These are phyloP conservation scores for Apis laboriosa DNA, from an alignment of 1,140 invertebrate species.

Conservation along the genomic window DNA sequence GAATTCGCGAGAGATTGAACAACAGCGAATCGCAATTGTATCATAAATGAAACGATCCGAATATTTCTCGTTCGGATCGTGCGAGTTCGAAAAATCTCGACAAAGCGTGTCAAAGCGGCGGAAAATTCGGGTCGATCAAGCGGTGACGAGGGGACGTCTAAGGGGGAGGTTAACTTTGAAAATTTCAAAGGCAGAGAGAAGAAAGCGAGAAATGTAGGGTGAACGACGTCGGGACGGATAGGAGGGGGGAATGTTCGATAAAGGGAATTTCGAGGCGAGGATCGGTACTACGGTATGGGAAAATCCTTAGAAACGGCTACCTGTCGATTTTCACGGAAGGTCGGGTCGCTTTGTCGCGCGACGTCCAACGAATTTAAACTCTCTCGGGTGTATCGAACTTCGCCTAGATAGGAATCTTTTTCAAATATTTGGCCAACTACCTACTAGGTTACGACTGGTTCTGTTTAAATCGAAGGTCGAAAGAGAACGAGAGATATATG, in stretches of 20 bases:
- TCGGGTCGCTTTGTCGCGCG: constrained; percentile 8
- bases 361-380: constrained; percentile 11
- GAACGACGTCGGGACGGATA: not conserved
- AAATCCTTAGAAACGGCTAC: constrained; percentile 56
- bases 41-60: not conserved
- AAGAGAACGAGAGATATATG: not conserved
- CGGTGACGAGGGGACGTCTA: constrained; percentile 31
- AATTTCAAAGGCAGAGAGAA: constrained; percentile 3
- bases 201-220: not conserved
- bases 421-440: constrained; percentile 53
- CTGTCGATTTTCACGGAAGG: constrained; percentile 68
- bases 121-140: constrained; percentile 43
- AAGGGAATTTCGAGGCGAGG: not conserved
- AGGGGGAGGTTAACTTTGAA: constrained; percentile 16
- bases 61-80: not conserved
- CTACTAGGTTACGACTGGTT: not conserved
- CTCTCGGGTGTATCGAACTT: constrained; percentile 16
- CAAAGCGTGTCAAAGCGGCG: not conserved
- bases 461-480: not conserved
- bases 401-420: constrained; percentile 38
- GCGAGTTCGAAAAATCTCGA: not conserved
- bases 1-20: not conserved
- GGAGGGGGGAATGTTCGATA: not conserved
- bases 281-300: not conserved
- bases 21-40: not conserved